Evolutionary conservation across 1,140 invertebrate species (phyloP), one percentile per base, ranked within the genome.

Genomic region (Drosophila bocqueti): DNA sequence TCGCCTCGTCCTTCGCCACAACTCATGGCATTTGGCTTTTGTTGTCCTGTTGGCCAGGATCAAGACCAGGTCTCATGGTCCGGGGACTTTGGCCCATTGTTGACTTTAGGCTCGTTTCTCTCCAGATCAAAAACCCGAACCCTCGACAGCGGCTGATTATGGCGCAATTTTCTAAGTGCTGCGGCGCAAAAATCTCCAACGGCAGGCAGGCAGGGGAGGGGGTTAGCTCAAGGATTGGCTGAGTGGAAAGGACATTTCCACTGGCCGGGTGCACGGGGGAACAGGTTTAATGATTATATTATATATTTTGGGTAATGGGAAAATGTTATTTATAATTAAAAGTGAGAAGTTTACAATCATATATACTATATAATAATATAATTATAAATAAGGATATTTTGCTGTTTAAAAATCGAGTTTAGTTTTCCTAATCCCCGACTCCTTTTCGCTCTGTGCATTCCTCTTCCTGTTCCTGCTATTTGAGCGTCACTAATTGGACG

Each of bases 141-240:
- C 46, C 26, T 47, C 36, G 76, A 45, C 66, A 42, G 71, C 76
- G 83, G 76, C 81, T 89, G 84, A 89, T 89, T 89, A 89, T 89
- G 85, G 77, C 84, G 85, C 84, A 87, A 87, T 87, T 87, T 87
- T 71, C 81, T 80, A 87, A 87, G 84, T 83, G 84, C 81, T 87
- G 63, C 68, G 75, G 74, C 83, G 55, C 61, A 82, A 82, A 77
- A 71, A 71, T 59, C 54, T 76, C 57, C 54, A 67, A 76, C 15
- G 47, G 47, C 21, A 26, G 34, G 7, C 13, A 24, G 24, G 26
- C 26, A 11, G 15, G 34, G 34, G 9, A 15, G 18, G 8, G 10
- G 36, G 11, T 40, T 38, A 40, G 11, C 52, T 57, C 21, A 52
- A 36, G 43, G 42, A 68, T 47, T 29, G 55, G 24, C 36, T 34